Evolutionary conservation across 2,888 invertebrate genomes (phyloP).

Genomic region (Tipula confusa): DNA sequence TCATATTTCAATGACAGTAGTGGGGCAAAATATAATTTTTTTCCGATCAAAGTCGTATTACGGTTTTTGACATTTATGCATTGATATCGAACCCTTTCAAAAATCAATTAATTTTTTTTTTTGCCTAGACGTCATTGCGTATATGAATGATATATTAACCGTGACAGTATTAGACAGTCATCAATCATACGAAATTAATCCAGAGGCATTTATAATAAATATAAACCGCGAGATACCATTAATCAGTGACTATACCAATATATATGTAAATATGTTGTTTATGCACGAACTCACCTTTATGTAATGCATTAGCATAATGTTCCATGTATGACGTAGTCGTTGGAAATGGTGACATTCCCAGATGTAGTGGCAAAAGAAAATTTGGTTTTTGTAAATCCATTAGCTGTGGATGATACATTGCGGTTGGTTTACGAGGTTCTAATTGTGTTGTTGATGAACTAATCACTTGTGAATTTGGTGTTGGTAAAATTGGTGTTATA

Average conservation of each 20-base stretch:
- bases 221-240: neutral
- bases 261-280: neutral
- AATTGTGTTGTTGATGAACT: neutral
- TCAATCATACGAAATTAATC: neutral
- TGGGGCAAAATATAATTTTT: neutral
- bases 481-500: neutral
- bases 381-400: conserved; percentile 33
- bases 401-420: conserved; percentile 32
- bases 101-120: conserved; percentile 25
- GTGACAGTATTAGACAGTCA: conserved; percentile 1
- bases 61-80: neutral
- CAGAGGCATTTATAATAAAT: neutral
- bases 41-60: neutral
- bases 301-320: conserved; percentile 33
- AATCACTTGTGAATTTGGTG: neutral
- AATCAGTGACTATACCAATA: neutral
- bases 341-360: conserved; percentile 31
- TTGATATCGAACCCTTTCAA: neutral
- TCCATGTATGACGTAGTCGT: conserved; percentile 30
- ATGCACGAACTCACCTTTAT: conserved; percentile 30
- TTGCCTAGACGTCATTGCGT: neutral
- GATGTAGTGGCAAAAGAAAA: conserved; percentile 29
- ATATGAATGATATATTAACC: neutral
- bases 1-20: neutral
- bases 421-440: conserved; percentile 31